These are phyloP conservation scores for Zeuzera pyrina DNA, from an alignment of 2,888 invertebrate species.

Conservation along the genomic window DNA sequence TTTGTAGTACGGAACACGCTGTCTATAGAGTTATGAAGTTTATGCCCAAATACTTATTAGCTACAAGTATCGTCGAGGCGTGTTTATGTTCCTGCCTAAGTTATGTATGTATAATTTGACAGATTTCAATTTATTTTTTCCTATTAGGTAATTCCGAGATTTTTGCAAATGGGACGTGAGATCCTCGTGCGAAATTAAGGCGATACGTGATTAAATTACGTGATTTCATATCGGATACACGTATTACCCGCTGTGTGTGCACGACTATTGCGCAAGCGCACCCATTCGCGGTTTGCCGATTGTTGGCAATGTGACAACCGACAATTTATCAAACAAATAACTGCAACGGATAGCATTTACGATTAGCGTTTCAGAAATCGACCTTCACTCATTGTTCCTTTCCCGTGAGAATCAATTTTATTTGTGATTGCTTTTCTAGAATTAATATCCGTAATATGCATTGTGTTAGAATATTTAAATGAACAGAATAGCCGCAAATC, in stretches of 20 bases:
- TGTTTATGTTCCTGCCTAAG: no score
- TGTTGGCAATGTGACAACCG: slow-evolving; percentile 25
- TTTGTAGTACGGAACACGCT: no score
- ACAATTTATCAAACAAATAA: slow-evolving; percentile 39
- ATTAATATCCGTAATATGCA: slow-evolving; percentile 8
- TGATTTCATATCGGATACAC: slow-evolving; percentile 39
- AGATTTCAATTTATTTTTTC: no score
- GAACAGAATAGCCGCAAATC: slow-evolving; percentile 40
- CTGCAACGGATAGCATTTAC: slow-evolving; percentile 19
- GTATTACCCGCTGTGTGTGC: neutral
- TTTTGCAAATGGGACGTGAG: slow-evolving; percentile 39
- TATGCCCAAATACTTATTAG: no score
- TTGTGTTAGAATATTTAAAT: slow-evolving; percentile 18
- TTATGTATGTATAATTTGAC: no score
- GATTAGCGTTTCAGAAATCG: slow-evolving; percentile 14
- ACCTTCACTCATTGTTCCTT: slow-evolving; percentile 14
- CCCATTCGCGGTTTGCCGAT: slow-evolving; percentile 3
- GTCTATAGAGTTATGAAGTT: no score
- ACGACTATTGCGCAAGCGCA: slow-evolving; percentile 1
- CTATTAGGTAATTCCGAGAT: no score
- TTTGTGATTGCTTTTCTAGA: slow-evolving; percentile 1
- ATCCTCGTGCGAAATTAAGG: slow-evolving; percentile 34
- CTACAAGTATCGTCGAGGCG: no score
- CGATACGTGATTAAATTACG: slow-evolving; percentile 44
- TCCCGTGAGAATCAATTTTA: slow-evolving; percentile 38